Percentiles rank a stretch among this genome's conserved stretches.
Evolutionary conservation across 2,113 vertebrate genomes (phyloP).

Genomic region (Phalacrocorax carbo): DNA sequence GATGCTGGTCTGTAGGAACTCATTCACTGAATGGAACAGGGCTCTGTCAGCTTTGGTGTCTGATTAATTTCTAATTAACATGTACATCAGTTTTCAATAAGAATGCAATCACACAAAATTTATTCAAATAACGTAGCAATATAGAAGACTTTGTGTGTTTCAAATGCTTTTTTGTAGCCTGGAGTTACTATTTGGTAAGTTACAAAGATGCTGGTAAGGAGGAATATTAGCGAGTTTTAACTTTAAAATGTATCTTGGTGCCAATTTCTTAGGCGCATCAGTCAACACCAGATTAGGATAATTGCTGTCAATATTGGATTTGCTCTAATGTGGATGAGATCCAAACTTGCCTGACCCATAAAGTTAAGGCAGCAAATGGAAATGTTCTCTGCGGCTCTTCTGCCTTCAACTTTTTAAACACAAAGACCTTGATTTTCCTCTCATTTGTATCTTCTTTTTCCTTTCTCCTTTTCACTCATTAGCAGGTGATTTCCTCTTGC

Average conservation of each 20-base stretch:
- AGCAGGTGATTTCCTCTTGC: neutral
- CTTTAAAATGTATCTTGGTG: neutral
- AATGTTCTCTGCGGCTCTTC: neutral
- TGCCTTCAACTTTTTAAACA: neutral
- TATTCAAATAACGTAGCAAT: neutral
- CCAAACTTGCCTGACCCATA: neutral
- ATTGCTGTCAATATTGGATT: neutral
- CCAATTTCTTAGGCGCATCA: neutral
- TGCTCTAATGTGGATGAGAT: neutral
- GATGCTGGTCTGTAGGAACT: neutral
- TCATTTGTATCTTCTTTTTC: neutral
- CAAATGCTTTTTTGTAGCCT: neutral
- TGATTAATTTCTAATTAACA: neutral
- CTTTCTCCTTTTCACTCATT: neutral
- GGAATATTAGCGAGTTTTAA: neutral
- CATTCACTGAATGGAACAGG: neutral
- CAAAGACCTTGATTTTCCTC: neutral
- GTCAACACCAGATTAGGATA: neutral
- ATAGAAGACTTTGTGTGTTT: neutral
- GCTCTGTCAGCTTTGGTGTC: neutral
- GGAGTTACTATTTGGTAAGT: neutral
- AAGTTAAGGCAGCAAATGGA: neutral
- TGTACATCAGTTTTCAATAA: neutral
- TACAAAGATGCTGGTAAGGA: neutral
- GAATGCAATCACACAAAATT: neutral